A percentile compares a stretch with the other conserved stretches of the same genome.
Evolutionary conservation across 92 coral and sea anemone genomes (phyloP).

Genomic region (Phenganax subtilis): DNA sequence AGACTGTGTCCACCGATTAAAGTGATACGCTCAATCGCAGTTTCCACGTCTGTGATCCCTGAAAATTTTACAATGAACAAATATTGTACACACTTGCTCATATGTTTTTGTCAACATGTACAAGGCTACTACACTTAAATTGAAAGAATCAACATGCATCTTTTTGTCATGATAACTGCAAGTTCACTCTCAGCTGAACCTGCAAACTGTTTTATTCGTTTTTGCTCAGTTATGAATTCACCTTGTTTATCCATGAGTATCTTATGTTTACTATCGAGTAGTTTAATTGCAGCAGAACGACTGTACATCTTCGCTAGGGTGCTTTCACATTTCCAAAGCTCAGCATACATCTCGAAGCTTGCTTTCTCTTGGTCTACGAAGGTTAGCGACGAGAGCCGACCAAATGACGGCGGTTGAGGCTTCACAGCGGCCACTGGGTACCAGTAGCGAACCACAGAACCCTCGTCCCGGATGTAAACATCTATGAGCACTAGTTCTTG

Average conservation of each 20-base stretch:
- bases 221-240: neutral
- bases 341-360: constrained; percentile 59
- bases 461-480: constrained; percentile 90
- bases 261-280: constrained; percentile 39
- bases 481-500: constrained; percentile 75
- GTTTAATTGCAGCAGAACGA: constrained; percentile 58
- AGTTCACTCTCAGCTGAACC: neutral
- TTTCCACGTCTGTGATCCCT: constrained; percentile 27
- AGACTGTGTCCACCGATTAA: constrained; percentile 61
- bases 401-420: constrained; percentile 67
- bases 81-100: neutral
- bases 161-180: neutral
- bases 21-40: constrained; percentile 45
- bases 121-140: too few relatives aligned
- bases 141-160: too few relatives aligned
- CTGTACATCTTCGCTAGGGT: constrained; percentile 66
- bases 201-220: neutral
- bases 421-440: constrained; percentile 75
- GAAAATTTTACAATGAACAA: neutral
- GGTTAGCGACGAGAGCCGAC: constrained; percentile 70
- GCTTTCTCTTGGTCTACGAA: constrained; percentile 62
- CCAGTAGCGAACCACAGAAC: constrained; percentile 88
- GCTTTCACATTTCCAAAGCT: constrained; percentile 69
- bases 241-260: constrained; percentile 28
- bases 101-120: too few relatives aligned